Evolutionary conservation across 1,140 invertebrate genomes (phyloP).

Genomic region (Drosophila azteca): DNA sequence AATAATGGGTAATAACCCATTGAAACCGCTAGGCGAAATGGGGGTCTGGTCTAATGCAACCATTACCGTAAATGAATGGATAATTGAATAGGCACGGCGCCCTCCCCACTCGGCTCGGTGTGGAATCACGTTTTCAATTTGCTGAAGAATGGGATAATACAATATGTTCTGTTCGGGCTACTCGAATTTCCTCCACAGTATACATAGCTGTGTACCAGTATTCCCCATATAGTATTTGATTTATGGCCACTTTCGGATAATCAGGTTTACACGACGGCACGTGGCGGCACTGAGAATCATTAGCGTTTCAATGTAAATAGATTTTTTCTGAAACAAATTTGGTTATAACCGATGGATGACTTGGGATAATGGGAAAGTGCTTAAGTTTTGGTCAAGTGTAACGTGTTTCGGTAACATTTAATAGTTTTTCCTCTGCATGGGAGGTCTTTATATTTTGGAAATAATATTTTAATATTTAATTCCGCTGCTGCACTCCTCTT

Average conservation of each 20-base stretch:
- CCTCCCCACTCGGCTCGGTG: slow-evolving; percentile 1
- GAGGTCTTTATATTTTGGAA: too few species aligned
- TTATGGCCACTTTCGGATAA: slow-evolving; percentile 26
- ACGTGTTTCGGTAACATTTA: too few species aligned
- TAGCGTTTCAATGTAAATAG: slow-evolving; percentile 11
- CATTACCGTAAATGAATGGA: slow-evolving; percentile 42
- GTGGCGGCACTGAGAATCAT: slow-evolving; percentile 20
- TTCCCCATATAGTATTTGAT: slow-evolving; percentile 27
- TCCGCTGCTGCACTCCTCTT: too few species aligned
- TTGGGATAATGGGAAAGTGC: too few species aligned
- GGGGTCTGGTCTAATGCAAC: slow-evolving; percentile 6
- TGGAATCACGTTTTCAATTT: slow-evolving; percentile 43
- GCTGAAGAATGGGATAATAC: slow-evolving; percentile 11
- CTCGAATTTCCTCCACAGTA: slow-evolving; percentile 8
- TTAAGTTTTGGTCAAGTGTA: too few species aligned
- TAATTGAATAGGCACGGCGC: slow-evolving; percentile 33
- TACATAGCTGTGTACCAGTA: not conserved
- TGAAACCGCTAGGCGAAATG: slow-evolving; percentile 52
- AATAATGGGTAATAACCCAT: slow-evolving; percentile 38
- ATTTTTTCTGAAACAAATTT: not conserved
- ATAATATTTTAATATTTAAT: too few species aligned
- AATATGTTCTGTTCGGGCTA: slow-evolving; percentile 18
- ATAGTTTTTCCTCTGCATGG: too few species aligned
- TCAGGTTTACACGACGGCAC: slow-evolving; percentile 24
- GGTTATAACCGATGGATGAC: too few species aligned